Base-by-base conservation (phyloP, 2,797 vertebrate species). In the Tragopan temminckii region DNA sequence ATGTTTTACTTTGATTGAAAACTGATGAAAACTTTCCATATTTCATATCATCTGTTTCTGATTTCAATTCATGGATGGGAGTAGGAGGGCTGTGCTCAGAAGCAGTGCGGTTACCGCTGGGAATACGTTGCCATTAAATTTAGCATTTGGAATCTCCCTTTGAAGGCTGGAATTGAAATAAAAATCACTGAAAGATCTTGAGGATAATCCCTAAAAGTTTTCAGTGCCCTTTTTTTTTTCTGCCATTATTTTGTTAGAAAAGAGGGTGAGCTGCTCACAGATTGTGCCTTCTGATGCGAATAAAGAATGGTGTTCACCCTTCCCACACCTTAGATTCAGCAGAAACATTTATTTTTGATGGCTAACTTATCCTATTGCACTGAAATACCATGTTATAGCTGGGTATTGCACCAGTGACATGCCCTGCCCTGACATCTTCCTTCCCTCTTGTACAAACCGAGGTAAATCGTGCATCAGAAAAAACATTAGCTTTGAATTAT, bases 401-500 rank as follows among this genome's bases (percentile, higher is more conserved):
- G 1, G 1, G 7, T 40, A 43, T 8, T 19, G 31, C 17, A 48
- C 68, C 59, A 29, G 52, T 16, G 58, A 62, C 31, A 1, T 19
- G 45, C 48, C 29, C 63, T 72, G 70, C 25, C 53, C 53, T 53
- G 77, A 35, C 72, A 63, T 38, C 80, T 63, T 38, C 85, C 84
- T 81, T 75, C 68, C 24, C 48, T 85, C 62, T 61, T 82, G 63
- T 53, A 33, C 80, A 71, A 79, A 46, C 80, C 15, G 76, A 42
- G 42, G 68, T 42, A 85, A 85, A 66, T 74, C 33, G 76, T 57
- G 88, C 84, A 67, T 82, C 67, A 53, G 84, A 75, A 88, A 70
- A 69, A 75, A 62, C 93, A 62, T 90, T 82, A 78, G n/a, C 31
- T 55, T 9, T 40, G 90, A 66, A 24, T 82, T 50, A 36, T 38